Base-by-base conservation (phyloP, 2,888 invertebrate species). In the Sisyra nigra region DNA sequence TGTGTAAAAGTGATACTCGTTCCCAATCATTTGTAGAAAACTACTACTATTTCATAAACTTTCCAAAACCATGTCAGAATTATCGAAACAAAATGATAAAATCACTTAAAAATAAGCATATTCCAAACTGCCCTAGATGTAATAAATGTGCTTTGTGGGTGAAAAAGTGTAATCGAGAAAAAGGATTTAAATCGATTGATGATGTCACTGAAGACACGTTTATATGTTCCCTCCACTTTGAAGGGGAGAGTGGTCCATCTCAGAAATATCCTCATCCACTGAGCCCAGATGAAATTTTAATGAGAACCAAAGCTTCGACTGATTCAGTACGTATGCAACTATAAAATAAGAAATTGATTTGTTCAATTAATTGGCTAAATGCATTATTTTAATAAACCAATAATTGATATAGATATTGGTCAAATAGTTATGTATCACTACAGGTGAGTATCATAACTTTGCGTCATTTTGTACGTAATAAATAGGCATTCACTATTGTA, bases 111-210 rank as follows among this genome's bases (percentile, higher is more conserved):
- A 8, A 43, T 19, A 15, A 18, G 18, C 36, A 36, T 29, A 41
- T 41, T 24, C 39, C 39, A 43, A 43, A 2, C 13, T 43, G 14
- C 39, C 24, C 29, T 8, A 43, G 39, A 30, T 44, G 40, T 44
- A 31, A 32, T 8, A 44, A 40, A 44, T 40, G 44, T 44, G 33
- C 39, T 44, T 44, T 44, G 44, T 40, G 39, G 44, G 44, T 44
- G 14, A 44, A 44, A 32, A 29, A 34, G 32, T 44, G 39, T 44
- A 9, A 40, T 10, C 40, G 30, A 13, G 39, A 40, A 32, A 40
- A 44, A 40, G 44, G 44, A 30, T 44, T 44, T 11, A 13, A 44
- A 44, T 17, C 5, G 39, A 44, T 44, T 44, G 44, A 44, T 32
- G 7, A 44, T 40, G 44, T 44, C 15, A 44, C 11, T 17, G 30